A percentile compares a stretch with the other conserved stretches of the same genome.
These are phyloP conservation scores for Pissodes strobi DNA, from an alignment of 1,140 invertebrate genomes.

Conservation along the genomic window DNA sequence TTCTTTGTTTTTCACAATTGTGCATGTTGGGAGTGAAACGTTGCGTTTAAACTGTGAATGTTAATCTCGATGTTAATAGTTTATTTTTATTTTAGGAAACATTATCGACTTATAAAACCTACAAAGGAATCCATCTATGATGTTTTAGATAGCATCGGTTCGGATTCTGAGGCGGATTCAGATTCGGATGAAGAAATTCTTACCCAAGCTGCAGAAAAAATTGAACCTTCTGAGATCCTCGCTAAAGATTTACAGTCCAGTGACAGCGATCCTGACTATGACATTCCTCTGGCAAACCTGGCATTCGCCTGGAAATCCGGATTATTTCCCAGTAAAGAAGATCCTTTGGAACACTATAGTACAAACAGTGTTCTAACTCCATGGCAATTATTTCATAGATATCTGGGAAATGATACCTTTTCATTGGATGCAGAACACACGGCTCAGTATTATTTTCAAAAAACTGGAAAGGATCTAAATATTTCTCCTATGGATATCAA, in stretches of 20 bases:
- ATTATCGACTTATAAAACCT: neutral
- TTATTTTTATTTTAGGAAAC: neutral
- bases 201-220: neutral
- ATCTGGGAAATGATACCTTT: neutral
- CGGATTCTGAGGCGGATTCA: neutral
- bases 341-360: neutral
- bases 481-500: neutral
- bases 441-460: slow-evolving; percentile 1
- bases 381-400: neutral
- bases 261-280: neutral
- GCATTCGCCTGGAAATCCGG: neutral
- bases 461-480: neutral
- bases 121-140: slow-evolving; percentile 1
- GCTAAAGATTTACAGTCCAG: neutral
- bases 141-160: neutral
- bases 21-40: neutral
- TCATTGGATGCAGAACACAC: neutral
- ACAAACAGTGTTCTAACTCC: neutral
- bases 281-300: neutral
- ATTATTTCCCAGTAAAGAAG: no score
- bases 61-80: neutral
- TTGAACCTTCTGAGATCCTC: neutral
- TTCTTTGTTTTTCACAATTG: neutral
- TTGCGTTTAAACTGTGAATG: neutral
- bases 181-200: neutral